Evolutionary conservation across 2,797 vertebrate genomes (phyloP).

Genomic region (Naso thynnoides): DNA sequence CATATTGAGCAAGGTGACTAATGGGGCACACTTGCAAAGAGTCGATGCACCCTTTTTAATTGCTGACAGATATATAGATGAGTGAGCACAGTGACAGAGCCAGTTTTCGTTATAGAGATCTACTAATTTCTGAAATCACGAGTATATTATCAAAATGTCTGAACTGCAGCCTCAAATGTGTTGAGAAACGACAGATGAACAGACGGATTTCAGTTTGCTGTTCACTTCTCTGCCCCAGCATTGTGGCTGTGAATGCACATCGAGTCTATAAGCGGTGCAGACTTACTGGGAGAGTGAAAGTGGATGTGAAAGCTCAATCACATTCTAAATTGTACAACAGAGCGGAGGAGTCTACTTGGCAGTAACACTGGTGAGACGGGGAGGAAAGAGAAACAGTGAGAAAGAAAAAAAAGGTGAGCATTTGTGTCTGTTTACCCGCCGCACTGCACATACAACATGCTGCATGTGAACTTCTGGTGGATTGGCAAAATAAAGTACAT

Average conservation of each 20-base stretch:
- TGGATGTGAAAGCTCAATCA: slow-evolving; percentile 86
- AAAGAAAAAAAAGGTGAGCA: slow-evolving; percentile 36
- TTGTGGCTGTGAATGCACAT: slow-evolving; percentile 59
- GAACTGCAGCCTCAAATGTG: slow-evolving; percentile 29
- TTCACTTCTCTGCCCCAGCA: slow-evolving; percentile 41
- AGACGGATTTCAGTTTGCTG: slow-evolving; percentile 48
- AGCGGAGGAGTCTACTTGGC: slow-evolving; percentile 79
- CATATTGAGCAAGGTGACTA: slow-evolving; percentile 61
- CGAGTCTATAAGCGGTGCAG: slow-evolving; percentile 62
- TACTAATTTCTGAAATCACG: slow-evolving; percentile 42
- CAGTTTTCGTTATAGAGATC: slow-evolving; percentile 36
- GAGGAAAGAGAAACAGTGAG: slow-evolving; percentile 44
- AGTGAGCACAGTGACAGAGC: slow-evolving; percentile 26
- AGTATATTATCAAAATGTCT: slow-evolving; percentile 21
- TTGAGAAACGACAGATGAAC: slow-evolving; percentile 28
- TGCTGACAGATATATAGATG: slow-evolving; percentile 52
- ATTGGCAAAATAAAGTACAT: slow-evolving; percentile 65
- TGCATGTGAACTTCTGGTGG: slow-evolving; percentile 59
- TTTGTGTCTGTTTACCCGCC: slow-evolving; percentile 67
- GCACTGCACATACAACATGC: slow-evolving; percentile 58
- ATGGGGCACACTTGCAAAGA: slow-evolving; percentile 59
- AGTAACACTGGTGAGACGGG: slow-evolving; percentile 68
- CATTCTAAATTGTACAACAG: slow-evolving; percentile 82
- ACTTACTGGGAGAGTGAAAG: slow-evolving; percentile 76
- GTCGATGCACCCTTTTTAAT: slow-evolving; percentile 64